Conservation (phyloP, 2,797 vertebrate species). For the Huso huso region DNA sequence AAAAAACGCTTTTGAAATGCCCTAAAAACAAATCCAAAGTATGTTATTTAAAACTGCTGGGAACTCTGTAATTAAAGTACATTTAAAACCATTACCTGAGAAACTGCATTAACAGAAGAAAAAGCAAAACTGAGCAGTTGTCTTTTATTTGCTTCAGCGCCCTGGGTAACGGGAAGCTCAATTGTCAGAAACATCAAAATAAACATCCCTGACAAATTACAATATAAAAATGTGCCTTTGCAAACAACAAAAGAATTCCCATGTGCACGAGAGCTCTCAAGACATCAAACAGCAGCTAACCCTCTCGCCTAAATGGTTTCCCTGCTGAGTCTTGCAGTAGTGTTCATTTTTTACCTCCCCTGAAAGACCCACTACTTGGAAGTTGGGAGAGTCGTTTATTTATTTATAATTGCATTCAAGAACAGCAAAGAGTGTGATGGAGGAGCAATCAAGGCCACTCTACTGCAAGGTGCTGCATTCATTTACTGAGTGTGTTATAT, state of each 20-base stretch:
- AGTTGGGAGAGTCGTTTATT: slow-evolving; percentile 5
- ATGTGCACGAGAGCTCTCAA: neutral
- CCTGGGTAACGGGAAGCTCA: neutral
- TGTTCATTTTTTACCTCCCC: neutral
- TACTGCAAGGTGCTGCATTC: slow-evolving; percentile 6
- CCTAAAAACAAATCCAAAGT: no score
- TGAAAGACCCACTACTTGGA: neutral
- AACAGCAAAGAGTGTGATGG: no score
- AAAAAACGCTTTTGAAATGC: no score
- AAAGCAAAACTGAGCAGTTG: neutral
- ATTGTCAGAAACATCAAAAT: slow-evolving; percentile 1
- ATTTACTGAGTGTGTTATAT: slow-evolving; percentile 2
- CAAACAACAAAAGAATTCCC: slow-evolving; percentile 1
- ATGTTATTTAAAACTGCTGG: no score
- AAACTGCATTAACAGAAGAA: no score
- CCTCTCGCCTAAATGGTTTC: slow-evolving; percentile 2
- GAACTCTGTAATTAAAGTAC: no score
- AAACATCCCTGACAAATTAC: slow-evolving; percentile 4
- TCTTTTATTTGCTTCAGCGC: neutral
- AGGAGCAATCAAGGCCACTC: slow-evolving; percentile 2
- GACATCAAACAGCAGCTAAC: neutral
- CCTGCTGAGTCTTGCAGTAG: neutral
- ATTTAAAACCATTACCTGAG: no score
- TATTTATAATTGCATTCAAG: neutral
- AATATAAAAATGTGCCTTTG: slow-evolving; percentile 3